Percentiles rank a stretch among this genome's conserved stretches.
These are phyloP conservation scores for Hermatobates lingyangjiaoensis DNA, from an alignment of 1,140 invertebrate genomes.

Conservation along the genomic window DNA sequence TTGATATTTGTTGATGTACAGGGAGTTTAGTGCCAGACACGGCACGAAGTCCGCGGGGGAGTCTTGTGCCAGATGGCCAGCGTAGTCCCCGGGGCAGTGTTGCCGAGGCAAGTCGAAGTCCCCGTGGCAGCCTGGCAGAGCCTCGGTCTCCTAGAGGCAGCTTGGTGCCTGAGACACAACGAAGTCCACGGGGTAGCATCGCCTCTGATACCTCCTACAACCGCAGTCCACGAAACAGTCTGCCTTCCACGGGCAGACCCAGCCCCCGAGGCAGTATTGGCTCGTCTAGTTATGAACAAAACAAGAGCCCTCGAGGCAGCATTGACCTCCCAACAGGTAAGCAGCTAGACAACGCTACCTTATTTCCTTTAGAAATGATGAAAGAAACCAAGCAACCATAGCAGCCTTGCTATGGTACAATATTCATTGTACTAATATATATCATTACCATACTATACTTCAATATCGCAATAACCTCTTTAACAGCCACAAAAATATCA, in stretches of 20 bases:
- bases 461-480: too few species aligned
- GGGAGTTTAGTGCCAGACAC: too few species aligned
- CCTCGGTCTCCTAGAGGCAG: conserved; percentile 25
- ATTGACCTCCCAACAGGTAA: conserved; percentile 10
- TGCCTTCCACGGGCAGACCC: conserved; percentile 17
- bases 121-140: conserved; percentile 18
- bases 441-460: too few species aligned
- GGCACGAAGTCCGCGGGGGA: too few species aligned
- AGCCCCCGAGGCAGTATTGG: conserved; percentile 40
- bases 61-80: conserved; percentile 21
- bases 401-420: too few species aligned
- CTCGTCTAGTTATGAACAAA: conserved; percentile 20
- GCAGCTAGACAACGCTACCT: neutral
- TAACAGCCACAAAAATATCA: too few species aligned
- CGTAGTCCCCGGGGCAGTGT: conserved; percentile 39
- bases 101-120: conserved; percentile 32
- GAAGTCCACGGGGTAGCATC: conserved; percentile 30
- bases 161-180: conserved; percentile 12
- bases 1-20: too few species aligned
- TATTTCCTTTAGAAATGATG: neutral
- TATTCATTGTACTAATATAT: too few species aligned
- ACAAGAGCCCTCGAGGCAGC: conserved; percentile 20
- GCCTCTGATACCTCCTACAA: conserved; percentile 23
- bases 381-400: neutral
- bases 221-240: conserved; percentile 28